Percentiles rank a stretch among this genome's conserved stretches.
Conservation (phyloP, 2,797 vertebrate species). For the Onychomys arenicola region DNA sequence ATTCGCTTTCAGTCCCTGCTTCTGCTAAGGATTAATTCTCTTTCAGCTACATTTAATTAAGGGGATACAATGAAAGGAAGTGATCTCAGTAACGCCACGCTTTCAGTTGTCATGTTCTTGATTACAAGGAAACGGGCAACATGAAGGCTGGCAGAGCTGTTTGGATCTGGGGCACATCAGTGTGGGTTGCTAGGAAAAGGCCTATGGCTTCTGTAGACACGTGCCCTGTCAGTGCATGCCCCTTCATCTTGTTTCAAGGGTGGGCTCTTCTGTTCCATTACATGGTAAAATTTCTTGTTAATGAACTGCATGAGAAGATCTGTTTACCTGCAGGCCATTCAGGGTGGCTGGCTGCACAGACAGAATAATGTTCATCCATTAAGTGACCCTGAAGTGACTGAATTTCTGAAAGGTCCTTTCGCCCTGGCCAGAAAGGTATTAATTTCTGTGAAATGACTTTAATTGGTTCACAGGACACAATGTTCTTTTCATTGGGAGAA, state of each 20-base stretch:
- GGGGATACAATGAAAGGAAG: slow-evolving; percentile 38
- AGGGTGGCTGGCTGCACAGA: neutral
- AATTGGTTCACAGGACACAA: neutral
- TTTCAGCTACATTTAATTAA: slow-evolving; percentile 76
- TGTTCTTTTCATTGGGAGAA: slow-evolving; percentile 7
- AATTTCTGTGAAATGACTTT: neutral
- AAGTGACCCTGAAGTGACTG: slow-evolving; percentile 12
- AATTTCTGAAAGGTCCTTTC: slow-evolving; percentile 1
- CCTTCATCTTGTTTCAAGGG: neutral
- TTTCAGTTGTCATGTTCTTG: slow-evolving; percentile 45
- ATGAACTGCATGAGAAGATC: neutral
- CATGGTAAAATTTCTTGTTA: neutral
- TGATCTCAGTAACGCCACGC: slow-evolving; percentile 50
- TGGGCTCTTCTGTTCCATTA: neutral
- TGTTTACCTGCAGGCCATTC: neutral
- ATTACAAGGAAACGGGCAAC: slow-evolving; percentile 24
- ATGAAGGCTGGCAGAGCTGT: neutral
- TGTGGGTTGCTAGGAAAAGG: neutral
- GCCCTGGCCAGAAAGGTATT: neutral
- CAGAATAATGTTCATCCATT: neutral
- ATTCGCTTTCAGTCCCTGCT: slow-evolving; percentile 39
- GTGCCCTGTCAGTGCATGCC: neutral
- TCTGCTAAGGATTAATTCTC: slow-evolving; percentile 58
- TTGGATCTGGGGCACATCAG: neutral
- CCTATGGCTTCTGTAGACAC: neutral